Percentiles rank a stretch among this genome's conserved stretches.
Evolutionary conservation across 2,888 invertebrate genomes (phyloP).

Genomic region (Tetramorium bicarinatum): DNA sequence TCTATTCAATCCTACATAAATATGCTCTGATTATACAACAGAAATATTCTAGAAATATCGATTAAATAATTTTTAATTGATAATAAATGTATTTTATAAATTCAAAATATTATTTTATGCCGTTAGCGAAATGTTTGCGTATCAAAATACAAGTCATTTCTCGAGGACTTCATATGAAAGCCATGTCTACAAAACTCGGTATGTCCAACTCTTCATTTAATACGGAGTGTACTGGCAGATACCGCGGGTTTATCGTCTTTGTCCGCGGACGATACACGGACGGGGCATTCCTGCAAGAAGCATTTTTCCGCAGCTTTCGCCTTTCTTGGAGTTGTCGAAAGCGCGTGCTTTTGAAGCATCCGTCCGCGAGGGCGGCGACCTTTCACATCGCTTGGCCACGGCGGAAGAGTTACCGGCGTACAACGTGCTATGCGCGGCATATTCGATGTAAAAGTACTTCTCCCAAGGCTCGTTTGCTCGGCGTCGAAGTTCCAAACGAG

Average conservation of each 20-base stretch:
- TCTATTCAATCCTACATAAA: neutral
- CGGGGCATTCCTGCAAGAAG: conserved; percentile 26
- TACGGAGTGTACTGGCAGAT: conserved; percentile 17
- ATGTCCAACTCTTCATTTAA: conserved; percentile 36
- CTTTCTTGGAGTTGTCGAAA: conserved; percentile 68
- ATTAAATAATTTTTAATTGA: neutral
- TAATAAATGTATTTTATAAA: neutral
- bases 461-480: conserved; percentile 72
- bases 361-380: conserved; percentile 30
- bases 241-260: conserved; percentile 32
- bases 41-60: neutral
- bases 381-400: conserved; percentile 40
- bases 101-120: neutral
- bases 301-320: conserved; percentile 45
- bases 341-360: conserved; percentile 71
- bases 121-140: neutral
- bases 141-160: neutral
- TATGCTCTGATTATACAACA: neutral
- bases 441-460: conserved; percentile 72
- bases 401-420: conserved; percentile 54
- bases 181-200: conserved; percentile 12
- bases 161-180: neutral
- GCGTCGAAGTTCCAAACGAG: conserved; percentile 74
- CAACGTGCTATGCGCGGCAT: conserved; percentile 61
- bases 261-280: conserved; percentile 29